Evolutionary conservation across 2,797 vertebrate species (phyloP), one percentile per base, ranked within the genome.

Genomic region (Acropternis orthonyx): DNA sequence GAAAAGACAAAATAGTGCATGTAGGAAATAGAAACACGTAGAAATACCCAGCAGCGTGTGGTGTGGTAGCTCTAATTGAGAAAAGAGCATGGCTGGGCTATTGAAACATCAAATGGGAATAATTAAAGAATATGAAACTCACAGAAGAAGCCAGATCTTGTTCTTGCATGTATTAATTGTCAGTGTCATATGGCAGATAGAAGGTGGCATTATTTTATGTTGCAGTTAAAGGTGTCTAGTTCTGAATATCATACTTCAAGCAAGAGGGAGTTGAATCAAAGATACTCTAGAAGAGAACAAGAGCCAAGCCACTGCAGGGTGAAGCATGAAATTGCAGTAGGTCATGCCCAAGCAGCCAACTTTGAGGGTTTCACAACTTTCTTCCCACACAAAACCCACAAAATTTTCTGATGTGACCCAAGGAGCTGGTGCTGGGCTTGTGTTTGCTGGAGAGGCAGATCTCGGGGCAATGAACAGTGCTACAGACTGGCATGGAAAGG

Each of bases 341-440:
- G 6, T 56, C 14, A 4, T 28, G 19, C 4, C 8, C 14, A 49
- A 32, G 26, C 9, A 41, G 9, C 1, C 28, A 39, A 6, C 5
- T 86, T 86, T 86, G 32, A 81, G 52, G 7, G 20, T 63, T 92
- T 49, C 44, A 34, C 2, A n/a, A 3, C 1, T 23, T 67, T 81
- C 26, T 63, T 54, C 6, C 5, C 18, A 27, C 5, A 2, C 12
- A 12, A 58, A 63, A 2, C 1, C 1, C 4, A 10, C 18, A 5
- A 12, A 10, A 32, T 46, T 56, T 44, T 44, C 14, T 46, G 43
- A 30, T 11, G 6, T 4, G 5, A 10, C 4, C 12, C 69, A 46
- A 43, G 17, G 16, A 30, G 23, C n/a, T 74, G 61, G 6, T 3
- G 1, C 17, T 0, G 0, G 46, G 14, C 5, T 52, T 26, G 16